Base-by-base conservation (phyloP, 2,888 invertebrate genomes). In the Thalpophila matura region DNA sequence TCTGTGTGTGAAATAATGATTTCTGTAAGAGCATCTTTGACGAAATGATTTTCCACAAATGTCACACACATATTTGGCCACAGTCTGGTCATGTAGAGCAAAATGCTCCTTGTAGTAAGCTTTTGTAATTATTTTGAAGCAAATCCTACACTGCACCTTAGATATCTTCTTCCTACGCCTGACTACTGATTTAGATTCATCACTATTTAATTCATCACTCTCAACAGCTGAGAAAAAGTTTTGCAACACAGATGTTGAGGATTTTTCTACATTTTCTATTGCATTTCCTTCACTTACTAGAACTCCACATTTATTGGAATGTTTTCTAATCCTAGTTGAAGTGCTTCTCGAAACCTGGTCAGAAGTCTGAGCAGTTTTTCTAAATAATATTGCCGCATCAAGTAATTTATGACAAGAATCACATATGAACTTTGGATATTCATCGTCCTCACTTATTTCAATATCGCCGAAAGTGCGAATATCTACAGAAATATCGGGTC, bases 41-140 rank as follows among this genome's bases (percentile, higher is more conserved):
- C 89, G 74, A 59, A 90, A 91, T 16, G 88, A 86, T 57, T 90
- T 91, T 2, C 91, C 91, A 64, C 91, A 91, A 0, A 91, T 71
- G 60, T 91, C 90, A 73, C 91, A 91, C 2, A 91, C 81, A 81
- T 88, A 90, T 42, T 88, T 86, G 87, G 43, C 89, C 82, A 4
- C 89, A 88, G 51, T 91, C 89, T 84, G 0, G 89, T 89, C 47
- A 89, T 63, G 65, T 90, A 81, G 79, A n/a, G n/a, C n/a, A n/a
- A n/a, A n/a, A n/a, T n/a, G 67, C 27, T 66, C 67, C 22, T 66
- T 67, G n/a, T 47, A 64, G 46, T 64, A 64, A 5, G 63, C 40
- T 47, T 33, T 64, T 47, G 57, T 59, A 54, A 50, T 74, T 67
- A 62, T 76, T 63, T 65, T 54, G 31, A 62, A 76, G 58, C 31